Conservation (phyloP, 1,140 invertebrate genomes). For the Magallana gigas region DNA sequence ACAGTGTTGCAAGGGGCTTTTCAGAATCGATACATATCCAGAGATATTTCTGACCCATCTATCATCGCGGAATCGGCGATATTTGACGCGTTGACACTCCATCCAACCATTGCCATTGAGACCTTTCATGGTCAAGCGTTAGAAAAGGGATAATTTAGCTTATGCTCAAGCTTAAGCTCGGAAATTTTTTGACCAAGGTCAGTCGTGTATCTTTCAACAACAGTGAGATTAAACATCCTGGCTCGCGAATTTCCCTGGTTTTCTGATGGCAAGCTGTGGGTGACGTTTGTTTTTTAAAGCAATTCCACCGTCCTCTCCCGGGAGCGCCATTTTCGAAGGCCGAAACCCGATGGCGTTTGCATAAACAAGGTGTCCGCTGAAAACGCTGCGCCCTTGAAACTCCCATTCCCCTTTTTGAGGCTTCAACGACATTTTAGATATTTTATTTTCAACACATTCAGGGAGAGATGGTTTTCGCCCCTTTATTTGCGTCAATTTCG, state of each 20-base stretch:
- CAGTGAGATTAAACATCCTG: constrained; percentile 3
- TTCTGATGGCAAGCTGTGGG: constrained; percentile 34
- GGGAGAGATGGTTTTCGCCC: constrained; percentile 3
- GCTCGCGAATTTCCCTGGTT: neutral
- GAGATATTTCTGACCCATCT: neutral
- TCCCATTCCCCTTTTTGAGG: constrained; percentile 34
- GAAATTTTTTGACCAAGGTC: neutral
- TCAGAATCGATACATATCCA: neutral
- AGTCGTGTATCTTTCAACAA: constrained; percentile 12
- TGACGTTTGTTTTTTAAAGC: constrained; percentile 41
- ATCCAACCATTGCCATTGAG: constrained; percentile 29
- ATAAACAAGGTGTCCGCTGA: neutral
- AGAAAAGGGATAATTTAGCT: neutral
- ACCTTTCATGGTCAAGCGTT: no score
- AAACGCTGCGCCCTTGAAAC: constrained; percentile 24
- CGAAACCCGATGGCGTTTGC: neutral
- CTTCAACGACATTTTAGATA: constrained; percentile 6
- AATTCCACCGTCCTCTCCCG: constrained; percentile 39
- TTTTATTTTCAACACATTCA: constrained; percentile 21
- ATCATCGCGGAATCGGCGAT: constrained; percentile 30
- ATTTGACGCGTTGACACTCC: constrained; percentile 42
- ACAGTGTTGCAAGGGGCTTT: neutral
- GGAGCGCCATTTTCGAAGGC: constrained; percentile 31
- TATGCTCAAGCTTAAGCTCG: neutral
- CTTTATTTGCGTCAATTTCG: neutral